A percentile compares a stretch with the other conserved stretches of the same genome.
These are phyloP conservation scores for Harlomillsia oculata DNA, from an alignment of 1,140 invertebrate genomes.

Conservation along the genomic window DNA sequence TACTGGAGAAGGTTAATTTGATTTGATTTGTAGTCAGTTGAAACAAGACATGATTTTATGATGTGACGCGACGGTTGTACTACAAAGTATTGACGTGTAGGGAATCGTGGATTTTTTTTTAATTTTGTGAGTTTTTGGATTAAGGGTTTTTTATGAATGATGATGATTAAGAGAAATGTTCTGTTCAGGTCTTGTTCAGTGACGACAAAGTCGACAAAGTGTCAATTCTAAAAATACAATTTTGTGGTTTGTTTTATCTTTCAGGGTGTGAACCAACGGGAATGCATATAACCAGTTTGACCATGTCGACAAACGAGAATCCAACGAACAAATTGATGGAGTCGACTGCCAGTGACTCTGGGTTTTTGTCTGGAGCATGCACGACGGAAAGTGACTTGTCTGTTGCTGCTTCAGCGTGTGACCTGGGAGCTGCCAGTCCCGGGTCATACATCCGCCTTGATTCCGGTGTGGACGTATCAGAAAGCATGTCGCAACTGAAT, in stretches of 20 bases:
- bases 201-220: too few relatives aligned
- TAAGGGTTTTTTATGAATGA: too few relatives aligned
- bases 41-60: too few relatives aligned
- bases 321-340: conserved; percentile 18
- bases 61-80: too few relatives aligned
- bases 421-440: conserved; percentile 22
- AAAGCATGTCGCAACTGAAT: conserved; percentile 45
- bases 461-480: conserved; percentile 46
- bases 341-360: conserved; percentile 42
- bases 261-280: conserved; percentile 9
- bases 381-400: conserved; percentile 40
- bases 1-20: too few relatives aligned
- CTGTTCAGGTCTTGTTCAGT: too few relatives aligned
- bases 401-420: conserved; percentile 30
- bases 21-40: too few relatives aligned
- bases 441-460: conserved; percentile 39
- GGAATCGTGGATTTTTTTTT: too few relatives aligned
- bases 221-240: too few relatives aligned
- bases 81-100: too few relatives aligned
- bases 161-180: too few relatives aligned
- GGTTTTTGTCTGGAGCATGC: conserved; percentile 49
- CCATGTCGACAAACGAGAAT: conserved; percentile 7
- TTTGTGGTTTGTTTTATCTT: neutral
- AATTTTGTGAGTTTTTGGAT: too few relatives aligned
- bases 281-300: conserved; percentile 18